Evolutionary conservation across 1,140 invertebrate species (phyloP), one percentile per base, ranked within the genome.

Genomic region (Radopholus similis): DNA sequence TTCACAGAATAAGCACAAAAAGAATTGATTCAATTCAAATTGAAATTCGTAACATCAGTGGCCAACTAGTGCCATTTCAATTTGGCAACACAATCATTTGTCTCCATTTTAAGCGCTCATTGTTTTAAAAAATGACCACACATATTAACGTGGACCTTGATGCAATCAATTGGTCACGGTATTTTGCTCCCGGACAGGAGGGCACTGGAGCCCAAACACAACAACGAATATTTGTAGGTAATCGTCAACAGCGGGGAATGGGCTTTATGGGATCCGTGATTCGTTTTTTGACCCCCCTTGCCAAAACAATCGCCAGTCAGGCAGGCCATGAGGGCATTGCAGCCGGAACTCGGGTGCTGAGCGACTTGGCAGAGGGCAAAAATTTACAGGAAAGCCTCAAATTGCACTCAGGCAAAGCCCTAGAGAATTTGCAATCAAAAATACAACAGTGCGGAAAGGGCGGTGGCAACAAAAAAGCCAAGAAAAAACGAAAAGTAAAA

Each of bases 101-200:
- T 11, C n/a, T 60, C 2, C 57, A 60, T 35, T 60, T 60, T 60
- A 40, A 30, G 42, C 57, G 37, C 2, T 37, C n/a, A 60, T 35
- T 60, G 26, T 60, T 60, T 47, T 60, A 60, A 42, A 58, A 11
- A 6, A 32, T 21, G 11, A 60, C 26, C 34, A 60, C 57, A 44
- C 57, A 60, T 21, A 23, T 60, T 2, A 23, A 6, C 2, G 18
- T 60, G 18, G 38, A 42, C 26, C 35, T 38, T 2, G 57, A 60
- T 44, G n/a, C 21, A 18, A 38, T 60, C 26, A 30, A 60, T 4
- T 60, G 57, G 57, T 15, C 26, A 3, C 35, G 34, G 2, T 47
- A 38, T 15, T 44, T 60, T 4, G 44, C 23, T 3, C 1, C 38
- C 8, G 34, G 42, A 44, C 38, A 44, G 4, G 57, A 47, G 23